Conservation (phyloP, 2,113 vertebrate genomes). For the Tachysurus fulvidraco region DNA sequence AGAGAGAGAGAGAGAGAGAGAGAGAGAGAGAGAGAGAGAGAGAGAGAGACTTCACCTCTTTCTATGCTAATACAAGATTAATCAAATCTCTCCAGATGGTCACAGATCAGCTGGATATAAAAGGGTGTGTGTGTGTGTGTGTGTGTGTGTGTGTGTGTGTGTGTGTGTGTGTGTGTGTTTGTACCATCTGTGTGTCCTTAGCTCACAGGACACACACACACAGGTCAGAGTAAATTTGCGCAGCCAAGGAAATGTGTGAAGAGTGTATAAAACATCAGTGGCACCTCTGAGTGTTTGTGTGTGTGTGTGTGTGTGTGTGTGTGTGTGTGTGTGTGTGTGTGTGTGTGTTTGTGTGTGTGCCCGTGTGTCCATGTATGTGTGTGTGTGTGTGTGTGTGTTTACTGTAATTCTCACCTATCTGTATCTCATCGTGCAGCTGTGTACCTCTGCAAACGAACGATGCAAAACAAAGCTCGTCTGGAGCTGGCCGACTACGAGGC, state of each 20-base stretch:
- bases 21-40: not conserved
- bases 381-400: conserved; percentile 34
- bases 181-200: conserved; percentile 36
- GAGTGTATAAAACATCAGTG: conserved; percentile 10
- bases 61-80: conserved; percentile 43
- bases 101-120: conserved; percentile 34
- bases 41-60: conserved; percentile 18
- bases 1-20: not conserved
- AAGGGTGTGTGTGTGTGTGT: conserved; percentile 20
- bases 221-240: conserved; percentile 31
- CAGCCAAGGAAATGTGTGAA: not conserved
- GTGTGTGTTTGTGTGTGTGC: no score
- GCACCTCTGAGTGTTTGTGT: conserved; percentile 31
- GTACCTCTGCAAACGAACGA: conserved; percentile 99
- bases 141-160: conserved; percentile 39
- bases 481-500: conserved; percentile 97
- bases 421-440: conserved; percentile 79
- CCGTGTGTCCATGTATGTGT: not conserved
- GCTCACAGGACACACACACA: not conserved
- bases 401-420: conserved; percentile 48
- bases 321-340: conserved; percentile 24
- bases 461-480: conserved; percentile 98
- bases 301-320: not conserved
- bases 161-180: conserved; percentile 38
- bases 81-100: conserved; percentile 42